phyloP scores from a whole-genome alignment of 2,888 invertebrate species.

The Diplolepis rosae region DNA sequence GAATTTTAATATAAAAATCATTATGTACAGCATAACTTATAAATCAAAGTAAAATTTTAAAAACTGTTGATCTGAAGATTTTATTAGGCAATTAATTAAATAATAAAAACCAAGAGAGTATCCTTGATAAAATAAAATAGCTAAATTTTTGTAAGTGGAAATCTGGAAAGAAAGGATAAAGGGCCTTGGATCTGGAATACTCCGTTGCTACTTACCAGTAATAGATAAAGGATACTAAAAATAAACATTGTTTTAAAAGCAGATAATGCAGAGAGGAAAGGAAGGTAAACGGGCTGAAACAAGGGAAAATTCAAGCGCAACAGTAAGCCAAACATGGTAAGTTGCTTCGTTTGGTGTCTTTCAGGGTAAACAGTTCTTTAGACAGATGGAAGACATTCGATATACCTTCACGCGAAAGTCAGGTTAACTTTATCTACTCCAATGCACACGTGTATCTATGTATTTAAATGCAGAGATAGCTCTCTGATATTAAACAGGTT shows the following conservation, averaged over 20 bases:
- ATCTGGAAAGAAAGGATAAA: constrained; percentile 4
- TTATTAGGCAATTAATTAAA: no score
- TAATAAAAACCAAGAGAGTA: no score
- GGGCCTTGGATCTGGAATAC: constrained; percentile 7
- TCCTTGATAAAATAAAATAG: no score
- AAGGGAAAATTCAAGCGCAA: constrained; percentile 35
- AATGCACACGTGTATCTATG: not conserved
- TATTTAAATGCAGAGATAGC: not conserved
- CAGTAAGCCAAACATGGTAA: constrained; percentile 44
- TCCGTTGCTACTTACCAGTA: constrained; percentile 3
- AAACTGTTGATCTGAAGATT: no score
- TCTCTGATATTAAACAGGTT: not conserved
- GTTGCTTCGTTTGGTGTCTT: constrained; percentile 34
- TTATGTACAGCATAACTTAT: no score
- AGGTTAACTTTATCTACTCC: constrained; percentile 24
- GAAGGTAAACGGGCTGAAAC: constrained; percentile 26
- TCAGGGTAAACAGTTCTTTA: constrained; percentile 38
- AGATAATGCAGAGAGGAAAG: constrained; percentile 20
- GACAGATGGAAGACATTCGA: constrained; percentile 43
- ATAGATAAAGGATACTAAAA: constrained; percentile 14
- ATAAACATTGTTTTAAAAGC: constrained; percentile 2
- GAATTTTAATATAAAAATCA: no score
- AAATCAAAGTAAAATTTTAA: no score
- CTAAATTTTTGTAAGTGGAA: no score
- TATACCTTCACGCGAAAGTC: constrained; percentile 31